Base-by-base conservation (phyloP, 2,888 invertebrate species). In the Pyrochroa serraticornis region DNA sequence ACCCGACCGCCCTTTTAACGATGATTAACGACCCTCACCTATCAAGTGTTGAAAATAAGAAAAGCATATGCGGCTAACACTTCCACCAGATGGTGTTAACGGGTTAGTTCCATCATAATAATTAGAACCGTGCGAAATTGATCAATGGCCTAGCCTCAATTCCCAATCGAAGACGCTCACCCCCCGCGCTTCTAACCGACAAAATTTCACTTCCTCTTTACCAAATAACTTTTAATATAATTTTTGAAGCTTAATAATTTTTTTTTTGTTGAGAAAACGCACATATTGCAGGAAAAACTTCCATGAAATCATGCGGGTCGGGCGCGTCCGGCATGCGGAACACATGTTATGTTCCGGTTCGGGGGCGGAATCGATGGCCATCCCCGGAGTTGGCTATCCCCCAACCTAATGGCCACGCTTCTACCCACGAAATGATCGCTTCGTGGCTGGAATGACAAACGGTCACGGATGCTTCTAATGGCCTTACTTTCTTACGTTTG, bases 371-470 rank as follows among this genome's bases (percentile, higher is more conserved):
- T 68, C 65, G 68, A 68, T 66, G 67, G 64, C 62, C 63, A 51
- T 48, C 60, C 58, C 58, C 57, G 14, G 31, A 46, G 39, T 42
- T 42, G 47, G 52, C 47, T 46, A 51, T 68, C 68, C 72, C 69
- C 65, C 66, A 59, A 60, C 70, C 72, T 77, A 77, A 77, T 76
- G 75, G 76, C 76, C 77, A 72, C 62, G 69, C 71, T 71, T 64
- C 63, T 71, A 72, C 70, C 71, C 71, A 67, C 74, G 70, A 68
- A 75, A 72, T 72, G 75, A 75, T 75, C 75, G 72, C 67, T 75
- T 61, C 77, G 76, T 77, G 77, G 74, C 63, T 58, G 58, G 77
- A 75, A 77, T 77, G 73, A 75, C 73, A 76, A 76, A 71, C 69
- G 70, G 68, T 60, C 71, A 66, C 72, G 71, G 74, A 72, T 76